These are phyloP conservation scores for Channa striata DNA, from an alignment of 2,797 vertebrate species.

Conservation along the genomic window DNA sequence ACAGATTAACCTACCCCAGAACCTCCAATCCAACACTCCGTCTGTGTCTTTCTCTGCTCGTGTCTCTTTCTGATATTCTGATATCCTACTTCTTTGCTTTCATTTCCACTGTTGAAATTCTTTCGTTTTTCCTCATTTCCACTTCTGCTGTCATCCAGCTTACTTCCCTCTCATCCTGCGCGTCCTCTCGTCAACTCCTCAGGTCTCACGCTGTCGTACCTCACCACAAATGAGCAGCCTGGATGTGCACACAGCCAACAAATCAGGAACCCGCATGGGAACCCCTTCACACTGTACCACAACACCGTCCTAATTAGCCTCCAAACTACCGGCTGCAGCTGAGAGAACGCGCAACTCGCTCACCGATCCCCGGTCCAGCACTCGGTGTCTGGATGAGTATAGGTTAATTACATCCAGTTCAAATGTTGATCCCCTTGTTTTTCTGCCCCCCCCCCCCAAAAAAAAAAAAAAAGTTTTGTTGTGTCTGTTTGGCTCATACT, in stretches of 20 bases:
- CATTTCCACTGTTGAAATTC: slow-evolving; percentile 45
- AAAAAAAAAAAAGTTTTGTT: slow-evolving; percentile 33
- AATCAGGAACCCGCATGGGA: slow-evolving; percentile 67
- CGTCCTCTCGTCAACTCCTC: slow-evolving; percentile 41
- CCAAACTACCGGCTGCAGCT: slow-evolving; percentile 58
- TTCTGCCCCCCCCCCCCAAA: too few relatives aligned
- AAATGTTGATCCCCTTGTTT: slow-evolving; percentile 13
- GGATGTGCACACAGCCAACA: slow-evolving; percentile 53
- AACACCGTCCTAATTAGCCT: slow-evolving; percentile 74
- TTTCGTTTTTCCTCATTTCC: slow-evolving; percentile 19
- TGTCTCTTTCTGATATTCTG: slow-evolving; percentile 9
- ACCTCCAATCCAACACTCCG: slow-evolving; percentile 21
- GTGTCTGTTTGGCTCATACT: slow-evolving; percentile 25
- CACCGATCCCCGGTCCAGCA: slow-evolving; percentile 47
- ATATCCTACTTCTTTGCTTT: slow-evolving; percentile 17
- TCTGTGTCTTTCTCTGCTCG: slow-evolving; percentile 17
- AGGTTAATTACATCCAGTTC: slow-evolving; percentile 70
- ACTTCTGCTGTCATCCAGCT: slow-evolving; percentile 30
- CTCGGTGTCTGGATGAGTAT: slow-evolving; percentile 57
- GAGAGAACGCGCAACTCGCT: slow-evolving; percentile 41
- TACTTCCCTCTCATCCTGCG: slow-evolving; percentile 40
- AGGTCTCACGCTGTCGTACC: slow-evolving; percentile 68
- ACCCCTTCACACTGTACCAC: slow-evolving; percentile 64
- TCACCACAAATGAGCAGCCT: slow-evolving; percentile 74
- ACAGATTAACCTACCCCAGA: slow-evolving; percentile 65